phyloP scores from a whole-genome alignment of 2,113 vertebrate species.

The rabbit (Oryctolagus cuniculus) region DNA sequence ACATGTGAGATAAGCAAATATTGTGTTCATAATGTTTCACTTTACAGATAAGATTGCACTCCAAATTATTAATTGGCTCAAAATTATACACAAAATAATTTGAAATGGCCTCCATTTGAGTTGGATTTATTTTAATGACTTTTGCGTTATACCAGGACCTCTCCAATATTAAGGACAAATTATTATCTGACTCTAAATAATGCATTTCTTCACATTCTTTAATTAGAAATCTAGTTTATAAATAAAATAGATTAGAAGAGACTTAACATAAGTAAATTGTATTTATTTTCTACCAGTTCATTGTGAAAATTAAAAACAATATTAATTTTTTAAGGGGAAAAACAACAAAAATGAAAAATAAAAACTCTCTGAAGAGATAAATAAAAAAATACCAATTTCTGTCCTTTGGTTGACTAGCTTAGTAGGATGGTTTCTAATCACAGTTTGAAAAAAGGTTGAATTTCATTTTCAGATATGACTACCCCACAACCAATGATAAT shows the following conservation, averaged over 20 bases:
- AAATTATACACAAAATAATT: too few relatives aligned
- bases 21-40: background rate
- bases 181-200: background rate
- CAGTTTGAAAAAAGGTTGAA: background rate
- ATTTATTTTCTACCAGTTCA: background rate
- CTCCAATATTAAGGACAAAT: background rate
- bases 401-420: background rate
- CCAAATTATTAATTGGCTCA: background rate
- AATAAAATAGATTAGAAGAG: background rate
- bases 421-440: background rate
- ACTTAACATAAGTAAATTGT: background rate
- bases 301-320: background rate
- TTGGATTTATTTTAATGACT: background rate
- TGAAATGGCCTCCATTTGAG: background rate
- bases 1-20: background rate
- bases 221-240: background rate
- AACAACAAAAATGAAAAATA: background rate
- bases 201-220: background rate
- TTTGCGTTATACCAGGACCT: background rate
- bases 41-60: background rate
- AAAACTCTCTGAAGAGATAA: background rate
- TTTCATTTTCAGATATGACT: background rate
- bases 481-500: background rate
- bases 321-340: background rate
- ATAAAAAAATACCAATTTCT: background rate